Conservation (phyloP, 2,113 vertebrate genomes). For the Etia nguti region DNA sequence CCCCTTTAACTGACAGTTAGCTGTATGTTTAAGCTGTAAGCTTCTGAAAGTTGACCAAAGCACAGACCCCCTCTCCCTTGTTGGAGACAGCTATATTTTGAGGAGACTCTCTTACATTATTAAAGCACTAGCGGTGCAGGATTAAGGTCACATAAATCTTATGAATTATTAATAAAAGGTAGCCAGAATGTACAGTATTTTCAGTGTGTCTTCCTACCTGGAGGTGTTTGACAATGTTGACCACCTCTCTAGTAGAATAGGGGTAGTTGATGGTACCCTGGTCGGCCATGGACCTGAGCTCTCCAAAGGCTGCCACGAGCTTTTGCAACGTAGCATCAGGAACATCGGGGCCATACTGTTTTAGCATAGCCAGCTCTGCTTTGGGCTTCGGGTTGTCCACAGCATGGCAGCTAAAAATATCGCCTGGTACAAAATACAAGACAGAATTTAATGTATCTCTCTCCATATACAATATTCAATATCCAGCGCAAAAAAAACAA, state of each 20-base stretch:
- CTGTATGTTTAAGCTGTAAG: background rate
- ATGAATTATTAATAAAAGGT: background rate
- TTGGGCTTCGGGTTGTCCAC: conserved; percentile 93
- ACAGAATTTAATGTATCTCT: background rate
- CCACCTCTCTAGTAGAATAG: conserved; percentile 95
- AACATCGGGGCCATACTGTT: conserved; percentile 87
- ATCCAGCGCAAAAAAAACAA: background rate
- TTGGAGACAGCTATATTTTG: background rate
- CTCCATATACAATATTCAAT: background rate
- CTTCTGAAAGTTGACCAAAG: background rate
- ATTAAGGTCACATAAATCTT: background rate
- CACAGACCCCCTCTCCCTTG: background rate
- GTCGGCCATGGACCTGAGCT: conserved; percentile 90
- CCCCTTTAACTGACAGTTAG: background rate
- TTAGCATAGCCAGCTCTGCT: conserved; percentile 91
- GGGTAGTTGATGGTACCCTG: conserved; percentile 95
- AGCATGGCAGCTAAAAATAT: conserved; percentile 97
- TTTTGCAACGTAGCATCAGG: conserved; percentile 83
- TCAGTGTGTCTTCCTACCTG: conserved; percentile 77
- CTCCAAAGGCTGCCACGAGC: conserved; percentile 91
- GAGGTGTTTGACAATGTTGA: conserved; percentile 95
- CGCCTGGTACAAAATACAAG: conserved; percentile 70
- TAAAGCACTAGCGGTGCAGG: background rate
- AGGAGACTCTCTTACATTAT: background rate
- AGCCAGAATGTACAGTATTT: too few species aligned